phyloP scores from a whole-genome alignment of 2,888 invertebrate species.

The Harmothoe impar region DNA sequence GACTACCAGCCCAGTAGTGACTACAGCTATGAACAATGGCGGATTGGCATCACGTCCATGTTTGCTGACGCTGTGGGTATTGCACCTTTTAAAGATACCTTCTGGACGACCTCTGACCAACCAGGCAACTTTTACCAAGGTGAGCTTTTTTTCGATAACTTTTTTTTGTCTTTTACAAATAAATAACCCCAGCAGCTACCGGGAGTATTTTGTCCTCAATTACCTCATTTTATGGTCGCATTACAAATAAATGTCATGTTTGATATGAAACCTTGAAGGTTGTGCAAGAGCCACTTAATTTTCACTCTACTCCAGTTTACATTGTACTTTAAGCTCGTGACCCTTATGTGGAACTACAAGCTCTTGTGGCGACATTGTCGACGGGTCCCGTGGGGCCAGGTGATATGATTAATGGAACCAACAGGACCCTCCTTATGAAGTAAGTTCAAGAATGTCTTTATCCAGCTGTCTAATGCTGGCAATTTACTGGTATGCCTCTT shows the following conservation, averaged over 20 bases:
- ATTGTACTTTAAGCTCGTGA: constrained; percentile 67
- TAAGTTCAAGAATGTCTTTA: constrained; percentile 52
- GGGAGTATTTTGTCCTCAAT: background rate
- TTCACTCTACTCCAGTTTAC: too few species aligned
- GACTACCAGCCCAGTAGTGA: constrained; percentile 73
- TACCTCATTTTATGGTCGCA: background rate
- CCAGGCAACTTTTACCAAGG: constrained; percentile 73
- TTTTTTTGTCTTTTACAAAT: background rate
- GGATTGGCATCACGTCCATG: constrained; percentile 77
- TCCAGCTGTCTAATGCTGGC: background rate
- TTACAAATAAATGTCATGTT: too few species aligned
- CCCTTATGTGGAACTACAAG: constrained; percentile 72
- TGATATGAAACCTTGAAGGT: too few species aligned
- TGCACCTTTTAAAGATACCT: constrained; percentile 78
- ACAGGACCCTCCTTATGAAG: constrained; percentile 74
- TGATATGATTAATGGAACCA: constrained; percentile 74
- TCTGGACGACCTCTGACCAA: constrained; percentile 76
- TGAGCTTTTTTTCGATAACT: constrained; percentile 58
- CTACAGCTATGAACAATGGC: constrained; percentile 72
- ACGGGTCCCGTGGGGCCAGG: constrained; percentile 76
- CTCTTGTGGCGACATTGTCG: constrained; percentile 73
- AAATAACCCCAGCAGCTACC: too few species aligned
- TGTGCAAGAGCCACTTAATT: too few species aligned
- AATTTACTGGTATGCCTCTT: background rate
- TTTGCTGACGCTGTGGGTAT: constrained; percentile 76